These are phyloP conservation scores for Corythaeola cristata DNA, from an alignment of 2,113 vertebrate genomes.

Conservation along the genomic window DNA sequence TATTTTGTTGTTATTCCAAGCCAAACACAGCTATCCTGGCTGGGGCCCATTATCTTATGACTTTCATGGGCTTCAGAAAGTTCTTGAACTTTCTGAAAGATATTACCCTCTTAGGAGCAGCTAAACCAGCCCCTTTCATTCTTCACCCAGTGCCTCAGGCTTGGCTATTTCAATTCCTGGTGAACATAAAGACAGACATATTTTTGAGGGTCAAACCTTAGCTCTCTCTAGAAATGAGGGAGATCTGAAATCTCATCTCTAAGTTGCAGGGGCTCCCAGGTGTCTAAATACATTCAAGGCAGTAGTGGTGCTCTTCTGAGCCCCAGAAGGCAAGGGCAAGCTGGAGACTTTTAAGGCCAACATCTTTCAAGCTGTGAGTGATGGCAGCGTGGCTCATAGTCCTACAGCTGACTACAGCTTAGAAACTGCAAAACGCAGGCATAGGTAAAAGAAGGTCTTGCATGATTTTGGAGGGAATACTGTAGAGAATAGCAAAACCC, in stretches of 20 bases:
- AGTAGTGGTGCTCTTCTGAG: neutral
- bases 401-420: neutral
- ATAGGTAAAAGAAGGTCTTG: neutral
- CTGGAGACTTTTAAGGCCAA: neutral
- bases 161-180: neutral
- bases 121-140: neutral
- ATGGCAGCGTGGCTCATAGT: neutral
- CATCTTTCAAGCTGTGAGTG: neutral
- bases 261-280: neutral
- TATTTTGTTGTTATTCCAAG: constrained; percentile 21
- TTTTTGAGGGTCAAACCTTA: neutral
- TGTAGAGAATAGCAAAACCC: neutral
- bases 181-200: neutral
- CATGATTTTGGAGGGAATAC: neutral
- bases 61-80: neutral
- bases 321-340: neutral
- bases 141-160: neutral
- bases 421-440: neutral
- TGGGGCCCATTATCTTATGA: neutral
- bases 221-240: neutral
- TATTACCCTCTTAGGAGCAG: neutral
- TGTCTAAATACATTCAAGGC: neutral
- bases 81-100: neutral
- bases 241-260: neutral
- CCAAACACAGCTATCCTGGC: neutral